phyloP scores from a whole-genome alignment of 2,888 invertebrate species.

The Dynastes maya region DNA sequence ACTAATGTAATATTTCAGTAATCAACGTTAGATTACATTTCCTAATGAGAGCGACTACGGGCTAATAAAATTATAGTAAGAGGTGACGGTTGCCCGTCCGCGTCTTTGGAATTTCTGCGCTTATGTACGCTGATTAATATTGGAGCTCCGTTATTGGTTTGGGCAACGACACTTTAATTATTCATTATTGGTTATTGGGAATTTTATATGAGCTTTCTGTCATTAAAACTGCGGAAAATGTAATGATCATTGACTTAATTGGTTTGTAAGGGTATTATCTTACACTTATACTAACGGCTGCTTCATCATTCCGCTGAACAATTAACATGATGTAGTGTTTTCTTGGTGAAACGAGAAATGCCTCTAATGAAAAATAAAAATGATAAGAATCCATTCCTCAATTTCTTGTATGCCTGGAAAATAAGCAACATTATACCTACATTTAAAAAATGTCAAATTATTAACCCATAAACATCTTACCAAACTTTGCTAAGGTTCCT shows the following conservation, averaged over 20 bases:
- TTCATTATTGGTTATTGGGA: slow-evolving; percentile 28
- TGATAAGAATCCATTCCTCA: too few species aligned
- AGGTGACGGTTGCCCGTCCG: slow-evolving; percentile 23
- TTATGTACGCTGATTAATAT: slow-evolving; percentile 31
- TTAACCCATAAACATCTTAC: too few species aligned
- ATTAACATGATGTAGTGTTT: too few species aligned
- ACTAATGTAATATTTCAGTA: slow-evolving; percentile 38
- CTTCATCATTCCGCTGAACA: too few species aligned
- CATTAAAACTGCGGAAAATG: slow-evolving; percentile 2
- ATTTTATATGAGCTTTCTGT: background rate
- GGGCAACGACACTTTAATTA: slow-evolving; percentile 13
- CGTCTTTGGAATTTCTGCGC: slow-evolving; percentile 28
- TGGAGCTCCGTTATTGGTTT: slow-evolving; percentile 22
- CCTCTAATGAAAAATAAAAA: too few species aligned
- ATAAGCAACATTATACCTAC: too few species aligned
- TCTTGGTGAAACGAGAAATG: background rate
- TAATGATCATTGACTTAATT: slow-evolving; percentile 8
- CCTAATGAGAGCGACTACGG: slow-evolving; percentile 37
- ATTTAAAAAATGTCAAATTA: too few species aligned
- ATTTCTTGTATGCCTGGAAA: too few species aligned
- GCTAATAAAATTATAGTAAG: slow-evolving; percentile 41
- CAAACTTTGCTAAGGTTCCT: too few species aligned
- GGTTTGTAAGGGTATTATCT: background rate
- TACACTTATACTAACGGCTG: background rate
- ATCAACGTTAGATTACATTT: slow-evolving; percentile 44